Conservation (phyloP, 1,140 invertebrate genomes). For the Micrasema longulum region DNA sequence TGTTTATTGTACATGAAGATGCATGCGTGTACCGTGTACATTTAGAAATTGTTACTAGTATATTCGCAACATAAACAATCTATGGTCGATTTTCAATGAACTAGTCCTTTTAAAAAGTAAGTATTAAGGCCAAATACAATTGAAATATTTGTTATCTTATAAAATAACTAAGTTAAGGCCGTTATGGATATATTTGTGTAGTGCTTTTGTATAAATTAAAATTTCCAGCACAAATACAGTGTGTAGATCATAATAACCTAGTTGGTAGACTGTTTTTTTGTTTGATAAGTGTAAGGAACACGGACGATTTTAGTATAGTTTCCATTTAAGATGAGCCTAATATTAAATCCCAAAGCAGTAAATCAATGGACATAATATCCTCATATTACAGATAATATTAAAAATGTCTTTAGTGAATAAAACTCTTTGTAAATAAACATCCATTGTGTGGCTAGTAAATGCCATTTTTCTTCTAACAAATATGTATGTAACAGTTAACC, state of each 20-base stretch:
- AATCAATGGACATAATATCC: constrained; percentile 1
- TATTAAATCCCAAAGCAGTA: constrained; percentile 17
- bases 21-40: not conserved
- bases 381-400: constrained; percentile 3
- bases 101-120: constrained; percentile 45
- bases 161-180: constrained; percentile 18
- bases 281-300: no score
- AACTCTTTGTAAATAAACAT: not conserved
- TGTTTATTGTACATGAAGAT: no score
- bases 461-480: not conserved
- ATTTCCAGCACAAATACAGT: constrained; percentile 29
- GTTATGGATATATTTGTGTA: constrained; percentile 29
- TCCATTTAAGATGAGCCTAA: constrained; percentile 13
- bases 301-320: constrained; percentile 2
- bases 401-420: not conserved
- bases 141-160: constrained; percentile 47
- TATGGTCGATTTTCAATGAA: constrained; percentile 43
- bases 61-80: constrained; percentile 26
- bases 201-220: constrained; percentile 38
- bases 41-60: constrained; percentile 6
- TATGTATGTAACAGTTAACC: not conserved
- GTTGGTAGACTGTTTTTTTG: not conserved
- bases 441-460: no score
- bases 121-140: constrained; percentile 48
- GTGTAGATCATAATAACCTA: not conserved